Evolutionary conservation across 2,113 vertebrate genomes (phyloP).

Genomic region (Mellivora capensis): DNA sequence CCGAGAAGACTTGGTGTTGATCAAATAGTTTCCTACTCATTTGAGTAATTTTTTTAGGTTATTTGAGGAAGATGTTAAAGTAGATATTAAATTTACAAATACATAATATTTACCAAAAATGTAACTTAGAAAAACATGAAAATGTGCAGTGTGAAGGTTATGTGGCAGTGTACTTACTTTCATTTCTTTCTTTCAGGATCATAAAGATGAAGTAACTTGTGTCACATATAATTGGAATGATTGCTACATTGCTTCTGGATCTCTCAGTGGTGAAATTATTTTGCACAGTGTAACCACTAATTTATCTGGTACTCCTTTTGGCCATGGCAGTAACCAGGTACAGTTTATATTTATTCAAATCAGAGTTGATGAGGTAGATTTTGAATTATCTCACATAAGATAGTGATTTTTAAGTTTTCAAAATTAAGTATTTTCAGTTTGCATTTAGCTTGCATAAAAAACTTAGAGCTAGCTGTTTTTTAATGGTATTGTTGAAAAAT

Average conservation of each 20-base stretch:
- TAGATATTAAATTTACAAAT: neutral
- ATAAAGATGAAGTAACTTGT: constrained; percentile 93
- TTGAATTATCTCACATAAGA: constrained; percentile 21
- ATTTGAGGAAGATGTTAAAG: constrained; percentile 15
- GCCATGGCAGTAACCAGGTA: constrained; percentile 92
- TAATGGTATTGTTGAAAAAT: constrained; percentile 5
- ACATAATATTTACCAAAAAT: neutral
- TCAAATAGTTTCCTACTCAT: neutral
- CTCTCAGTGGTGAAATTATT: constrained; percentile 94
- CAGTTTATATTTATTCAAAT: constrained; percentile 45
- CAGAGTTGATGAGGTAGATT: constrained; percentile 12
- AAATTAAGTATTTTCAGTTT: constrained; percentile 36
- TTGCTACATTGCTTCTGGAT: constrained; percentile 93
- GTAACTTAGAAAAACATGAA: neutral
- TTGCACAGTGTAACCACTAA: constrained; percentile 95
- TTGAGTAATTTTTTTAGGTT: constrained; percentile 14
- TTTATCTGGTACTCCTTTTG: constrained; percentile 92
- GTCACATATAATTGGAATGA: constrained; percentile 94
- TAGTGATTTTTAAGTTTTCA: constrained; percentile 11
- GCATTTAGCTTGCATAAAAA: constrained; percentile 15
- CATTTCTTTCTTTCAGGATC: constrained; percentile 85
- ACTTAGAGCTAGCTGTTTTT: neutral
- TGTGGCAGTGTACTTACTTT: neutral
- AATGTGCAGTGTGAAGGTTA: neutral
- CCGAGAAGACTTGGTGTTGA: neutral